Percentiles rank a stretch among this genome's conserved stretches.
phyloP scores from a whole-genome alignment of 1,140 invertebrate genomes.

The Tetramorium alpestre region DNA sequence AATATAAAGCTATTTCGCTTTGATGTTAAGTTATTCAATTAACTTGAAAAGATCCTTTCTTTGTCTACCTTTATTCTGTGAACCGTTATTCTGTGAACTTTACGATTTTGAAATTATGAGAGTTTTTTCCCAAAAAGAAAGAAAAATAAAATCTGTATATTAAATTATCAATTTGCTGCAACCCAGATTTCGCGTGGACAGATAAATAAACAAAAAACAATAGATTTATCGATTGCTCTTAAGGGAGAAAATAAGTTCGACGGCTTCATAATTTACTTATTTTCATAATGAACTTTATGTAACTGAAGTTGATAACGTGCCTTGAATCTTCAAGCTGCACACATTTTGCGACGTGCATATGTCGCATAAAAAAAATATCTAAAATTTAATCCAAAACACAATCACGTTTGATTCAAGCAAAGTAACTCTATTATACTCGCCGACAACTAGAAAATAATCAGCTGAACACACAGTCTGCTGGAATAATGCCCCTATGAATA shows the following conservation, averaged over 20 bases:
- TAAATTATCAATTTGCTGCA: background rate
- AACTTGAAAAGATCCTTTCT: background rate
- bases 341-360: background rate
- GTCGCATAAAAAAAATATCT: background rate
- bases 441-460: background rate
- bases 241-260: background rate
- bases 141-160: background rate
- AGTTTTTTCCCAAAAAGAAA: background rate
- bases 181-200: background rate
- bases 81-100: background rate
- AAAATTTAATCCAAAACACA: background rate
- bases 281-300: background rate
- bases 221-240: background rate
- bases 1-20: background rate
- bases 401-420: background rate
- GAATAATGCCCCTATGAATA: background rate
- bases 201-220: background rate
- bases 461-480: background rate
- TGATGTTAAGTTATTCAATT: background rate
- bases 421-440: background rate
- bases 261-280: background rate
- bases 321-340: slow-evolving; percentile 24
- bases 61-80: no score
- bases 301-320: background rate
- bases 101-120: background rate